Percentiles rank a stretch among this genome's conserved stretches.
These are phyloP conservation scores for Microcebus tavaratra DNA, from an alignment of 2,113 vertebrate species.

Conservation along the genomic window DNA sequence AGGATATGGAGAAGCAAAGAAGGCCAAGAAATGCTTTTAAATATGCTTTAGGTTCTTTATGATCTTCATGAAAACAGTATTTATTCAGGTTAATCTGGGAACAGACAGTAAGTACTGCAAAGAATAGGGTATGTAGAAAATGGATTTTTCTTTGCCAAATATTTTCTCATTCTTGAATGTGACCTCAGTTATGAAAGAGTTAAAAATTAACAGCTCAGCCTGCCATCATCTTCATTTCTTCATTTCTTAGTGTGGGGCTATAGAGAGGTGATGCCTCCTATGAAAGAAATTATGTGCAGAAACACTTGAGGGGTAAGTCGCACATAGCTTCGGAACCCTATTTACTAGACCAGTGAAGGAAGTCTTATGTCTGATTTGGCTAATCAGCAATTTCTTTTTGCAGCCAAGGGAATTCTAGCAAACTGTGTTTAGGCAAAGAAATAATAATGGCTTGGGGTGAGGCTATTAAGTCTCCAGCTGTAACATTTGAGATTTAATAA, in stretches of 20 bases:
- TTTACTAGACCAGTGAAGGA: slow-evolving; percentile 7
- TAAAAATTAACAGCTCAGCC: slow-evolving; percentile 4
- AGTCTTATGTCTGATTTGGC: slow-evolving; percentile 16
- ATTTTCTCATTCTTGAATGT: slow-evolving; percentile 49
- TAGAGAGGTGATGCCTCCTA: not conserved
- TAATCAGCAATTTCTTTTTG: slow-evolving; percentile 68
- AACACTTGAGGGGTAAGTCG: not conserved
- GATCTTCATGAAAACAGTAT: not conserved
- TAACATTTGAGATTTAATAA: slow-evolving; percentile 66
- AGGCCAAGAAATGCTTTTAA: not conserved
- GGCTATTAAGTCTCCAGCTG: slow-evolving; percentile 55
- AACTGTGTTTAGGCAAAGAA: slow-evolving; percentile 59
- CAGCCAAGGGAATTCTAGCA: slow-evolving; percentile 47
- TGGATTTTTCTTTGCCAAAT: slow-evolving; percentile 41
- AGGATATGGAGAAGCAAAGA: not conserved
- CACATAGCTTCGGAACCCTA: not conserved
- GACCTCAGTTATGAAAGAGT: slow-evolving; percentile 37
- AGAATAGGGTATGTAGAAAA: not conserved
- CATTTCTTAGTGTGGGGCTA: not conserved
- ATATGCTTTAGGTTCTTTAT: not conserved
- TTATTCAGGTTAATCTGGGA: slow-evolving; percentile 21
- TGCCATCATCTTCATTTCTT: slow-evolving; percentile 1
- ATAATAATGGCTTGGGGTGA: slow-evolving; percentile 65
- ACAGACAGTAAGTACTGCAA: not conserved
- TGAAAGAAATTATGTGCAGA: slow-evolving; percentile 34